A percentile compares a stretch with the other conserved stretches of the same genome.
phyloP scores from a whole-genome alignment of 2,113 vertebrate genomes.

The Bubalus kerabau region DNA sequence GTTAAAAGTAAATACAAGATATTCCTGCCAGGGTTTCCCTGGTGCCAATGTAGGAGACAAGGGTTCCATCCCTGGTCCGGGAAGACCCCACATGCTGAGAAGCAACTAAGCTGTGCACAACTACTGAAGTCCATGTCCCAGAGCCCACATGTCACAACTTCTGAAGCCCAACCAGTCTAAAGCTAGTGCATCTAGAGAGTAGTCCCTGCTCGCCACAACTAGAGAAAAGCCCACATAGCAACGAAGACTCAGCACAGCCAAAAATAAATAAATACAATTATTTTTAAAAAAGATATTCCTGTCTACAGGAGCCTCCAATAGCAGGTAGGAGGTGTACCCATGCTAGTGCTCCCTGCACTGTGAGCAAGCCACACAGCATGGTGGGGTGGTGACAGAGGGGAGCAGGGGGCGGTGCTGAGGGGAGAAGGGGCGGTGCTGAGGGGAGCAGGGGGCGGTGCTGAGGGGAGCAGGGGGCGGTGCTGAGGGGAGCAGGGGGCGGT shows the following conservation, averaged over 20 bases:
- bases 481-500: no score
- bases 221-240: not conserved
- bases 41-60: not conserved
- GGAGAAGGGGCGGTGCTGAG: not conserved
- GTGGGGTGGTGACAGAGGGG: no score
- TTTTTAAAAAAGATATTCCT: not conserved
- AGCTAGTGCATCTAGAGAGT: not conserved
- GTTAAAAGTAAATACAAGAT: not conserved
- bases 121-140: not conserved
- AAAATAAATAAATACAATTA: not conserved
- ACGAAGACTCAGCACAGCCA: not conserved
- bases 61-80: not conserved
- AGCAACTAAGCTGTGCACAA: not conserved
- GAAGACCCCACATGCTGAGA: not conserved
- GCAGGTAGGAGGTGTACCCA: not conserved
- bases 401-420: not conserved
- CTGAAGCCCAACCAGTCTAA: not conserved
- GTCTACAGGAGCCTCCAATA: not conserved
- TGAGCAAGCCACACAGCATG: not conserved
- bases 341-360: not conserved
- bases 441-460: no score
- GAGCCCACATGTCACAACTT: not conserved
- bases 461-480: no score
- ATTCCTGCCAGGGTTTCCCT: not conserved
- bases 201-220: not conserved